Conservation (phyloP, 2,113 vertebrate species). For the Lophius piscatorius region DNA sequence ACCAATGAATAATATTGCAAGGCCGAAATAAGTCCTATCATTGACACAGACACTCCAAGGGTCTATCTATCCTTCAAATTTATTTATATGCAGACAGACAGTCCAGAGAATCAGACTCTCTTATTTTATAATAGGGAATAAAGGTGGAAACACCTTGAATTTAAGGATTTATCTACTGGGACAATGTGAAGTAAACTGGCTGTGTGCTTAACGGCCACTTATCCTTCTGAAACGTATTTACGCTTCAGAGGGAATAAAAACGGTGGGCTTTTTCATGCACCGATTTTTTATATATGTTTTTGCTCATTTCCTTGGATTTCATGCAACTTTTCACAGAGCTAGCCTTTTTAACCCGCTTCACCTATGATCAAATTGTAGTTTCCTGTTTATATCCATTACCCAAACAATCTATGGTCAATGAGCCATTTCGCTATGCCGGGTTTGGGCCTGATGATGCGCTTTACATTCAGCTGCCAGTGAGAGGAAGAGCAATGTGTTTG, state of each 20-base stretch:
- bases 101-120: no score
- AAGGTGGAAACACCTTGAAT: not conserved
- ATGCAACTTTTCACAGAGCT: not conserved
- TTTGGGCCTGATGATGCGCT: slow-evolving; percentile 32
- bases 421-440: slow-evolving; percentile 29
- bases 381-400: slow-evolving; percentile 26
- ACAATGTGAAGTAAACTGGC: not conserved
- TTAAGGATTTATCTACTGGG: not conserved
- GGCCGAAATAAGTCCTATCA: not conserved
- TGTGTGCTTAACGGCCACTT: not conserved
- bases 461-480: slow-evolving; percentile 41
- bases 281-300: not conserved
- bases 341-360: slow-evolving; percentile 22
- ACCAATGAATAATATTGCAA: not conserved
- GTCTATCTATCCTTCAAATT: not conserved
- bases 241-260: no score
- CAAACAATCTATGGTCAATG: slow-evolving; percentile 28
- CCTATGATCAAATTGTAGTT: slow-evolving; percentile 19
- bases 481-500: slow-evolving; percentile 39
- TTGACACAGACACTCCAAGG: not conserved
- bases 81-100: not conserved
- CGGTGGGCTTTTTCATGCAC: no score
- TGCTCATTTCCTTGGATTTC: slow-evolving; percentile 12
- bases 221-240: no score
- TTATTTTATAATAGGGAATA: not conserved